Evolutionary conservation across 64 coral and sea anemone species (phyloP).

Genomic region (Exaiptasia diaphana): DNA sequence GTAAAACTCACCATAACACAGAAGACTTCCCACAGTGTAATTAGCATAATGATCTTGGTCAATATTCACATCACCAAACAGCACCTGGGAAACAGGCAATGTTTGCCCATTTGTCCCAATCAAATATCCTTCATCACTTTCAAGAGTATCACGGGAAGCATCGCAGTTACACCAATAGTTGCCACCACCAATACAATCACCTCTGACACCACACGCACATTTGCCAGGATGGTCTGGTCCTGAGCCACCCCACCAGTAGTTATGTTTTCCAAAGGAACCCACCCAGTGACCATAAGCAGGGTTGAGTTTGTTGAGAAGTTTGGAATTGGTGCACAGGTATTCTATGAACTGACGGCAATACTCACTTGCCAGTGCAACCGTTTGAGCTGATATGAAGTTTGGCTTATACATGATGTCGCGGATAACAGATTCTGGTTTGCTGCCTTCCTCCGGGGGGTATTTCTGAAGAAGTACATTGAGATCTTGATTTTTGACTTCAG

Average conservation of each 20-base stretch:
- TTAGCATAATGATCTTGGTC: conserved; percentile 35
- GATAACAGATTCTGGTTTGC: conserved; percentile 51
- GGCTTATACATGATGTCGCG: conserved; percentile 62
- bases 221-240: conserved; percentile 1
- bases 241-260: conserved; percentile 77
- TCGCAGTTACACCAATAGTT: conserved; percentile 83
- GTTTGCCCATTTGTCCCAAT: conserved; percentile 30
- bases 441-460: conserved; percentile 14
- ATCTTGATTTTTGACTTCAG: background rate
- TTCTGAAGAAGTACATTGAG: conserved; percentile 17
- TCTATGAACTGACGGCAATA: conserved; percentile 61
- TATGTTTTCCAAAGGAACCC: conserved; percentile 26
- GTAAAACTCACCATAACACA: conserved; percentile 69
- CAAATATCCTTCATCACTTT: conserved; percentile 51
- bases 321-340: conserved; percentile 65
- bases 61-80: conserved; percentile 49
- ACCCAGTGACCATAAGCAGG: conserved; percentile 69
- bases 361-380: conserved; percentile 67
- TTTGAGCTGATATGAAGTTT: conserved; percentile 36
- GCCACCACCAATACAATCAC: conserved; percentile 19
- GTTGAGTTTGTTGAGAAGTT: conserved; percentile 37
- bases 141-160: conserved; percentile 13
- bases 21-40: conserved; percentile 69
- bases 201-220: conserved; percentile 63
- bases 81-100: conserved; percentile 67